Evolutionary conservation across 2,113 vertebrate species (phyloP), one percentile per base, ranked within the genome.

Genomic region (Dryoscopus gambensis): DNA sequence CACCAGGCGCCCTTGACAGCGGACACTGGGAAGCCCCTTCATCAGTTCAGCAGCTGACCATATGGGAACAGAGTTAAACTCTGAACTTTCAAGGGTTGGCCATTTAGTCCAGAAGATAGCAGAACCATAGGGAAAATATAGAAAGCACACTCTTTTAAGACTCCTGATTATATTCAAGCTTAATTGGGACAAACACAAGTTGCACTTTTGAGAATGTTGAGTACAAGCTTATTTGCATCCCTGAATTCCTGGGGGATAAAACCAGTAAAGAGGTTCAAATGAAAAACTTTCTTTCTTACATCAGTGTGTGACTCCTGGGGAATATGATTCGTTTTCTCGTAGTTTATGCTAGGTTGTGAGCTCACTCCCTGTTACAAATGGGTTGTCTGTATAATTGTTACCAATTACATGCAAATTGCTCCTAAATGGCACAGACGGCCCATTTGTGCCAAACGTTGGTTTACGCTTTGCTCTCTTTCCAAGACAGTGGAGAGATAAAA

Each of bases 391-490:
- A 79, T 87, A 96, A 96, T 90, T 97, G 95, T 97, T 96, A 95
- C 92, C 93, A 93, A 95, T 96, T 94, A 96, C 91, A 95, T 89
- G 81, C 67, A 94, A 95, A 96, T 97, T 93, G 93, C 86, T 93
- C 78, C 75, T 97, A 94, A 90, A 95, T 70, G 94, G 87, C 95
- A 96, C 90, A 85, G 94, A 84, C 93, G 97, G 91, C 75, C 85
- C 96, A 97, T 97, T 95, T 97, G 78, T 97, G 94, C 87, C 93
- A 97, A 96, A 88, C 11, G 47, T 89, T 95, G 69, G 92, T 97
- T 98, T 98, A 98, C 55, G 93, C 95, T 97, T 98, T 95, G 94
- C 88, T 97, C 93, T 95, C 90, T 92, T 96, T 96, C 92, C 95
- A 96, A 95, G 96, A 95, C 84, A 40, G 95, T 90, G 95, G 89